Evolutionary conservation across 2,797 vertebrate genomes (phyloP).

Genomic region (Eulemur rubriventer): DNA sequence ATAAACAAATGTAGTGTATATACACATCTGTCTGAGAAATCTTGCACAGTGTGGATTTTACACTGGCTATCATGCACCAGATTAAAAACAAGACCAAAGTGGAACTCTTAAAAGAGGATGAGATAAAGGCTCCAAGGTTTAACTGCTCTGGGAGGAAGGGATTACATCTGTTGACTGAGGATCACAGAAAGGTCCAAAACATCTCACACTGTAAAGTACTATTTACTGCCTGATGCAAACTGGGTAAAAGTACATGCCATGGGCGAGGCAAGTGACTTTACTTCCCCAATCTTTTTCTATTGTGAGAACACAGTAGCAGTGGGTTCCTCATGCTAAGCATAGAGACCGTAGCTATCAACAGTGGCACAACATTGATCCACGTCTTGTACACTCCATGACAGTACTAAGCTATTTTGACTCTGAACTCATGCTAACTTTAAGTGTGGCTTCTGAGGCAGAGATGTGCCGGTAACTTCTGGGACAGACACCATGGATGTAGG

Average conservation of each 20-base stretch:
- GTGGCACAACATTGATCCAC: slow-evolving; percentile 93
- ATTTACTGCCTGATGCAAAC: slow-evolving; percentile 98
- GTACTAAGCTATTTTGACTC: slow-evolving; percentile 97
- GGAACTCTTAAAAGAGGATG: slow-evolving; percentile 70
- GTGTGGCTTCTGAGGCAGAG: slow-evolving; percentile 96
- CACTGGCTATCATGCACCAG: slow-evolving; percentile 85
- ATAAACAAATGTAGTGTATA: slow-evolving; percentile 85
- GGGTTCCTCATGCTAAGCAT: slow-evolving; percentile 96
- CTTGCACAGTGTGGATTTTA: slow-evolving; percentile 83
- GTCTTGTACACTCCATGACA: slow-evolving; percentile 97
- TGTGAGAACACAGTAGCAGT: slow-evolving; percentile 90
- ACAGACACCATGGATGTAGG: slow-evolving; percentile 88
- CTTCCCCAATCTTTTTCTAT: slow-evolving; percentile 99
- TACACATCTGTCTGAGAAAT: slow-evolving; percentile 82
- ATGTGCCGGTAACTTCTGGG: slow-evolving; percentile 93
- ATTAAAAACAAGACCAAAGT: slow-evolving; percentile 81
- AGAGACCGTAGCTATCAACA: slow-evolving; percentile 98
- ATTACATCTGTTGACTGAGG: slow-evolving; percentile 99
- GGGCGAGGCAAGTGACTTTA: slow-evolving; percentile 96
- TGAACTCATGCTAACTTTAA: slow-evolving; percentile 95
- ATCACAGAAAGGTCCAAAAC: slow-evolving; percentile 97
- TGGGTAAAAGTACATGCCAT: slow-evolving; percentile 99
- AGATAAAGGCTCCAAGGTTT: slow-evolving; percentile 81
- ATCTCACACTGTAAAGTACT: slow-evolving; percentile 97
- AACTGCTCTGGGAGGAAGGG: slow-evolving; percentile 88